Evolutionary conservation across 2,797 vertebrate genomes (phyloP).

Genomic region (Epinephelus awoara): DNA sequence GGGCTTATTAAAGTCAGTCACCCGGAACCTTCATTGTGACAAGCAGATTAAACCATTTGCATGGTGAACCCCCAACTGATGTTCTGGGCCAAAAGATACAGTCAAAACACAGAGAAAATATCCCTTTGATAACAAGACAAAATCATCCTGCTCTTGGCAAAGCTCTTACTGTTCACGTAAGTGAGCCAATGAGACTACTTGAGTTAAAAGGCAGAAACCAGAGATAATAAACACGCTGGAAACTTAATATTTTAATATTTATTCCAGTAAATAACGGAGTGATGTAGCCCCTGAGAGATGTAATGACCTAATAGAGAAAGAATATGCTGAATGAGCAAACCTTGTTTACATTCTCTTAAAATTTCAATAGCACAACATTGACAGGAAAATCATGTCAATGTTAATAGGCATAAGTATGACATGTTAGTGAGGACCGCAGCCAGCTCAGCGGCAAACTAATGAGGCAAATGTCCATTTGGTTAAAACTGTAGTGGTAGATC

Average conservation of each 20-base stretch:
- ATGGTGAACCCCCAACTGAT: conserved; percentile 73
- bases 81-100: conserved; percentile 74
- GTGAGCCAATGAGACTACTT: conserved; percentile 41
- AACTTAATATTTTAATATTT: conserved; percentile 71
- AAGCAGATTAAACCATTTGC: conserved; percentile 83
- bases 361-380: conserved; percentile 74
- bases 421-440: conserved; percentile 74
- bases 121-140: conserved; percentile 64
- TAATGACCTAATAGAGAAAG: conserved; percentile 74
- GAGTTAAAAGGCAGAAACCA: conserved; percentile 52
- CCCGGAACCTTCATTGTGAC: conserved; percentile 83
- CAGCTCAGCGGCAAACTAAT: conserved; percentile 84
- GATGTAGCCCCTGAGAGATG: conserved; percentile 49
- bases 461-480: conserved; percentile 87
- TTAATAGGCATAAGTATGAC: conserved; percentile 80
- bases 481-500: conserved; percentile 85
- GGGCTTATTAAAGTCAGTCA: conserved; percentile 82
- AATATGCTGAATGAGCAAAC: conserved; percentile 78
- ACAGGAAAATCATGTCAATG: conserved; percentile 76
- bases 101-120: conserved; percentile 76
- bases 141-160: conserved; percentile 47
- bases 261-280: conserved; percentile 62
- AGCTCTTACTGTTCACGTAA: conserved; percentile 35
- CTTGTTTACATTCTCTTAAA: conserved; percentile 74
- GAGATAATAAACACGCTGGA: conserved; percentile 62